Evolutionary conservation across 2,888 invertebrate species (phyloP).

Genomic region (Mantis religiosa): DNA sequence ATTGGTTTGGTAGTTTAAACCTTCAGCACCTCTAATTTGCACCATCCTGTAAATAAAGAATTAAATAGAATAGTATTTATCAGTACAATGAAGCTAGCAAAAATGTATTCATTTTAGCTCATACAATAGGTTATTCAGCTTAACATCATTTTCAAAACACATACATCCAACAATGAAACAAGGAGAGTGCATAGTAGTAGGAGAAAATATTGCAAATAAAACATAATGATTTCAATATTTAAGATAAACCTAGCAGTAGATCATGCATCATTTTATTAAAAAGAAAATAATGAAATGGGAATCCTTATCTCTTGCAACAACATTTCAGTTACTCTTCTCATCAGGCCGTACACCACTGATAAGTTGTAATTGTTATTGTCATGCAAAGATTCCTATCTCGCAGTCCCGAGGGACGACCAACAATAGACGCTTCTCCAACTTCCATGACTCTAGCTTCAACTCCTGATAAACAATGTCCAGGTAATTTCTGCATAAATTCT

Average conservation of each 20-base stretch:
- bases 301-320: constrained; percentile 31
- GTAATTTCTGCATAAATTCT: constrained; percentile 8
- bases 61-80: background rate
- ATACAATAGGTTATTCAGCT: background rate
- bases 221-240: background rate
- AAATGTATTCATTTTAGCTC: background rate
- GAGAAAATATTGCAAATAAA: background rate
- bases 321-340: constrained; percentile 32
- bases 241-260: background rate
- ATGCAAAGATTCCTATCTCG: constrained; percentile 22
- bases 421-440: constrained; percentile 20
- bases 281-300: constrained; percentile 16
- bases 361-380: constrained; percentile 22
- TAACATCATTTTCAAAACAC: background rate
- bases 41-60: background rate
- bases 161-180: background rate
- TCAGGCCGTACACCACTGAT: constrained; percentile 19
- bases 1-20: background rate
- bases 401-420: constrained; percentile 27
- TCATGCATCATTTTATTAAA: background rate
- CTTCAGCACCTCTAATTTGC: background rate
- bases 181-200: no score
- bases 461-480: constrained; percentile 19
- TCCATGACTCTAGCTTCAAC: constrained; percentile 21
- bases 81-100: background rate